A percentile compares a stretch with the other conserved stretches of the same genome.
phyloP scores from a whole-genome alignment of 2,113 vertebrate genomes.

The Epinephelus cyanopodus region DNA sequence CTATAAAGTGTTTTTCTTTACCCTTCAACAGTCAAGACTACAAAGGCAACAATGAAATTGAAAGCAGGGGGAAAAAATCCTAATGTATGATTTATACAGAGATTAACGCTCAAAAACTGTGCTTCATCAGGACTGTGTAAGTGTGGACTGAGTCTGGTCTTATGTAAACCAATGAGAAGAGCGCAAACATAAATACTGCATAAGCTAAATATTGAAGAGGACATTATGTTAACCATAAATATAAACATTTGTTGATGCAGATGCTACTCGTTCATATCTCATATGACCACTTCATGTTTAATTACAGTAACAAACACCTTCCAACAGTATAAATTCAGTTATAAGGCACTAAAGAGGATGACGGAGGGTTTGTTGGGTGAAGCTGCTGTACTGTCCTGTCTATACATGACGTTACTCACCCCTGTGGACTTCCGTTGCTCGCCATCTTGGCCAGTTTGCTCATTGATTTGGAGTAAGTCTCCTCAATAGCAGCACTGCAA shows the following conservation, averaged over 20 bases:
- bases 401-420: conserved; percentile 81
- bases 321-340: not conserved
- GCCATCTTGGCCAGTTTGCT: conserved; percentile 95
- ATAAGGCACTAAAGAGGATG: not conserved
- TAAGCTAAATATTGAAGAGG: not conserved
- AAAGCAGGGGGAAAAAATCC: not conserved
- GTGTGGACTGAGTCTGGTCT: too few species aligned
- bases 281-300: conserved; percentile 50
- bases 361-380: not conserved
- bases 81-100: too few species aligned
- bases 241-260: conserved; percentile 63
- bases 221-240: conserved; percentile 32
- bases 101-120: too few species aligned
- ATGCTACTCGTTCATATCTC: conserved; percentile 69
- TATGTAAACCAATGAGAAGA: too few species aligned
- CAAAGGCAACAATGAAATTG: not conserved
- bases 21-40: not conserved
- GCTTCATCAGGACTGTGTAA: too few species aligned
- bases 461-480: conserved; percentile 97
- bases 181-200: too few species aligned
- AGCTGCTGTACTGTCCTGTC: not conserved
- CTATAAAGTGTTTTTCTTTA: too few species aligned
- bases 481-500: conserved; percentile 92
- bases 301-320: conserved; percentile 20
- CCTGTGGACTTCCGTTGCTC: conserved; percentile 91